A percentile compares a stretch with the other conserved stretches of the same genome.
phyloP scores from a whole-genome alignment of 2,113 vertebrate species.

The Gopherus evgoodei region DNA sequence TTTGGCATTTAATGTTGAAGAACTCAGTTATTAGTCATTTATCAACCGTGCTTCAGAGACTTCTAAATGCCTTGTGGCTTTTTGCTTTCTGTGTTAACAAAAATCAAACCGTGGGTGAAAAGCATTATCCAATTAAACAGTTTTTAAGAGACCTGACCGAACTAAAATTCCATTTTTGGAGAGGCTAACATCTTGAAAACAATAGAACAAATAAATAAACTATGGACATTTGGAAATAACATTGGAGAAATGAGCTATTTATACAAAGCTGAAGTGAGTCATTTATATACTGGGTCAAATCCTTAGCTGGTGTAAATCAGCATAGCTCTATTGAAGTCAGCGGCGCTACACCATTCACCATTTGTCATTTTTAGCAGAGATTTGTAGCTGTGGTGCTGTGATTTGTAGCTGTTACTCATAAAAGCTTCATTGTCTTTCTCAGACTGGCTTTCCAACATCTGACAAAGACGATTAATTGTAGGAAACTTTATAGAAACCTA shows the following conservation, averaged over 20 bases:
- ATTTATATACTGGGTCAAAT: not conserved
- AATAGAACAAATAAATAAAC: not conserved
- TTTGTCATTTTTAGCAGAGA: not conserved
- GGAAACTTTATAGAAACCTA: not conserved
- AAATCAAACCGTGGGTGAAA: not conserved
- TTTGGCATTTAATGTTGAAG: not conserved
- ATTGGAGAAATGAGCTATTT: not conserved
- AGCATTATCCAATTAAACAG: constrained; percentile 26
- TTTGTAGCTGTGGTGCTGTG: not conserved
- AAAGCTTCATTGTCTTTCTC: not conserved
- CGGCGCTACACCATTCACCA: not conserved
- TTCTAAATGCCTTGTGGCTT: constrained; percentile 22
- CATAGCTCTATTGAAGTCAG: not conserved
- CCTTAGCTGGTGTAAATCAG: not conserved
- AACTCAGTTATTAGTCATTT: not conserved
- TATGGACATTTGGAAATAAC: not conserved
- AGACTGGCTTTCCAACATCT: not conserved
- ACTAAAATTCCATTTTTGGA: not conserved
- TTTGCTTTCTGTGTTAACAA: constrained; percentile 23
- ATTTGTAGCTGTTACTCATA: not conserved
- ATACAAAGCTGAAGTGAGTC: not conserved
- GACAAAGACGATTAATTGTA: not conserved
- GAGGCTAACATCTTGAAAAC: not conserved
- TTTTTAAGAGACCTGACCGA: constrained; percentile 2
- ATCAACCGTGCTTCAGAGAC: not conserved